These are phyloP conservation scores for Eucera pruinosa DNA, from an alignment of 2,888 invertebrate genomes.

Conservation along the genomic window DNA sequence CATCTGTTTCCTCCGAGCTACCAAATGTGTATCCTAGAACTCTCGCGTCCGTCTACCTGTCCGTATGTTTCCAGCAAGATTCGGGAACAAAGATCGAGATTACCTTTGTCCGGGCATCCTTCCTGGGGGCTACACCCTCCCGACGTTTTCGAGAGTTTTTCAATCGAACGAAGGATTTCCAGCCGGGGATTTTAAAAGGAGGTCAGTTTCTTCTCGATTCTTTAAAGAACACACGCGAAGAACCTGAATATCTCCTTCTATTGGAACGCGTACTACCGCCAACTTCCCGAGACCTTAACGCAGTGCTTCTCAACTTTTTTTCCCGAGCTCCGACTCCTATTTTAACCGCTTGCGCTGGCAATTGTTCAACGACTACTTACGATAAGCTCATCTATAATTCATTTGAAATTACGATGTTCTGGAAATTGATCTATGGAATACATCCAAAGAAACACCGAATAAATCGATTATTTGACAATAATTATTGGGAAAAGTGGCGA, in stretches of 20 bases:
- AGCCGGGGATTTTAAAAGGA: constrained; percentile 53
- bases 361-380: too few species aligned
- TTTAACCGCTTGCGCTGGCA: too few species aligned
- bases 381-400: too few species aligned
- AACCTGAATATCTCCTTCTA: constrained; percentile 25
- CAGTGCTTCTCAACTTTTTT: too few species aligned
- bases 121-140: constrained; percentile 1
- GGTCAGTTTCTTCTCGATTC: constrained; percentile 44
- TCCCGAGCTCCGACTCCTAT: too few species aligned
- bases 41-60: constrained; percentile 60
- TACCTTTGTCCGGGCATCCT: constrained; percentile 61
- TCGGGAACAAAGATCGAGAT: constrained; percentile 59
- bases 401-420: too few species aligned
- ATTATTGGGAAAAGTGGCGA: too few species aligned
- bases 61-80: constrained; percentile 59
- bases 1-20: constrained; percentile 74
- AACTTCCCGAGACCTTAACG: background rate
- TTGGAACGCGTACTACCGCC: constrained; percentile 13
- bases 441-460: too few species aligned
- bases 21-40: constrained; percentile 34
- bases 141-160: constrained; percentile 39
- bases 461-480: too few species aligned
- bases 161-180: constrained; percentile 55
- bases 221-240: constrained; percentile 27
- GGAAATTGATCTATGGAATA: too few species aligned